These are phyloP conservation scores for Phenganax subtilis DNA, from an alignment of 92 coral and sea anemone species.

Conservation along the genomic window DNA sequence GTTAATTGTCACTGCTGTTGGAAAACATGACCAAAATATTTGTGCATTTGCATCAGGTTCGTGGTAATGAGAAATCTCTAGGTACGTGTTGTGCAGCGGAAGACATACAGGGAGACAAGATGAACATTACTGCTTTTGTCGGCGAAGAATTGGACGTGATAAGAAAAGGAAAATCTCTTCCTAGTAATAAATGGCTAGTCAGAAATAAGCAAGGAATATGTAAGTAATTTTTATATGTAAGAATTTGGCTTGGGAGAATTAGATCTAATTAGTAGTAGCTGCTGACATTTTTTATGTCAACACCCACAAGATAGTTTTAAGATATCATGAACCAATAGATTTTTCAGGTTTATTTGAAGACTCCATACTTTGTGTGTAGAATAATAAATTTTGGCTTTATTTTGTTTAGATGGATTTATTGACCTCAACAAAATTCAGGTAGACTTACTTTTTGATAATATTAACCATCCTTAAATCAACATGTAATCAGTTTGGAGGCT, in stretches of 20 bases:
- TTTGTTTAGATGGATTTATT: constrained; percentile 26
- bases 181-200: constrained; percentile 64
- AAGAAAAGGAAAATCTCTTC: constrained; percentile 27
- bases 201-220: constrained; percentile 65
- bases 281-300: background rate
- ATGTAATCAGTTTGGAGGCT: background rate
- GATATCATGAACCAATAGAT: background rate
- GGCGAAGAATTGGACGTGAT: constrained; percentile 28
- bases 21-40: background rate
- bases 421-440: constrained; percentile 28
- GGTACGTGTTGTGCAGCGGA: constrained; percentile 27
- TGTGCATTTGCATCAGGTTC: constrained; percentile 2
- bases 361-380: background rate
- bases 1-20: background rate
- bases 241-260: background rate
- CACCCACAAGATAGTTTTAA: background rate
- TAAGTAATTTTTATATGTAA: constrained; percentile 30
- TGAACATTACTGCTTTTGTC: constrained; percentile 23
- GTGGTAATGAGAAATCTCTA: constrained; percentile 6
- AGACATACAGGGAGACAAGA: constrained; percentile 27
- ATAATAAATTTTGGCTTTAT: background rate
- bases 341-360: background rate
- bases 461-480: background rate
- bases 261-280: background rate
- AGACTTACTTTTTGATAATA: background rate